A percentile compares a stretch with the other conserved stretches of the same genome.
Conservation (phyloP, 2,113 vertebrate species). For the Myotis yumanensis region DNA sequence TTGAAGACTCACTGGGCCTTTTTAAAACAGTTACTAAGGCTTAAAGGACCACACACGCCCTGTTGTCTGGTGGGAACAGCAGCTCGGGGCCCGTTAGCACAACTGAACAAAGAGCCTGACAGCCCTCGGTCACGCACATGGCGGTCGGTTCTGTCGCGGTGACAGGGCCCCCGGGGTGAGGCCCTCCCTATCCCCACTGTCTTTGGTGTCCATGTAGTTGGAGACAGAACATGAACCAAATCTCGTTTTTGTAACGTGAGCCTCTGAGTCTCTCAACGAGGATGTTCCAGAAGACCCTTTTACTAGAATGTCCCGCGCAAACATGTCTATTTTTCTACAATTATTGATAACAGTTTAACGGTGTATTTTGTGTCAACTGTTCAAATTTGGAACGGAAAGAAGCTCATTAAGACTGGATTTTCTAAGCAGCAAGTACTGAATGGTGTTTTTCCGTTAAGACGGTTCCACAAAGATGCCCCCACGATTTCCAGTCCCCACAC, state of each 20-base stretch:
- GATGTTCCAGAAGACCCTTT: slow-evolving; percentile 82
- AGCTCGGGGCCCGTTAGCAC: slow-evolving; percentile 74
- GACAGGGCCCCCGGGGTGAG: slow-evolving; percentile 67
- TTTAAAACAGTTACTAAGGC: neutral
- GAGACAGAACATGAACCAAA: slow-evolving; percentile 82
- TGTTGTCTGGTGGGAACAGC: neutral
- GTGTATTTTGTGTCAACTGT: slow-evolving; percentile 87
- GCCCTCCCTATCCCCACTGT: slow-evolving; percentile 59
- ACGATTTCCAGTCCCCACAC: neutral
- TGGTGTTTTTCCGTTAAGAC: slow-evolving; percentile 80
- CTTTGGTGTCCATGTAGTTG: slow-evolving; percentile 76
- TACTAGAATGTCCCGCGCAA: slow-evolving; percentile 84
- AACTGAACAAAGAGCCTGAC: slow-evolving; percentile 30
- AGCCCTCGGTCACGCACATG: slow-evolving; percentile 56
- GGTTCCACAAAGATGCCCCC: neutral
- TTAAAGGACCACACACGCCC: neutral
- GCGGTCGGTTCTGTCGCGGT: slow-evolving; percentile 65
- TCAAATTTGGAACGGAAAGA: slow-evolving; percentile 82
- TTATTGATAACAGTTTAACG: slow-evolving; percentile 83
- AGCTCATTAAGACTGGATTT: slow-evolving; percentile 83
- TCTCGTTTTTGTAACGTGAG: slow-evolving; percentile 83
- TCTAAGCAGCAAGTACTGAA: slow-evolving; percentile 80
- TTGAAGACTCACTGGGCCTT: slow-evolving; percentile 37
- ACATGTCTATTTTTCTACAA: slow-evolving; percentile 90
- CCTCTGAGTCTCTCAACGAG: slow-evolving; percentile 78